Conservation (phyloP, 2,888 invertebrate species). For the Orthosia incerta region DNA sequence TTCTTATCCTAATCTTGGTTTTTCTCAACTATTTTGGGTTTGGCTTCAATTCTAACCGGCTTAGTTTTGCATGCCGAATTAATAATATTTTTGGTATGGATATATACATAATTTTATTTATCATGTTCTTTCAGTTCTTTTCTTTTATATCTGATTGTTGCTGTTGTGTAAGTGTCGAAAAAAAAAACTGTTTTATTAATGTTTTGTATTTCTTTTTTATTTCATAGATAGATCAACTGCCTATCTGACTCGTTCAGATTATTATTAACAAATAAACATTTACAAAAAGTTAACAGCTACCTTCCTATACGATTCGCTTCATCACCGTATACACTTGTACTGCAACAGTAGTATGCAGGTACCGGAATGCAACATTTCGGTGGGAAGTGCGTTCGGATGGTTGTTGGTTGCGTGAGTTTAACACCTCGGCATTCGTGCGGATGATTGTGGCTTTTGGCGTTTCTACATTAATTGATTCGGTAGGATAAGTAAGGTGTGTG, state of each 20-base stretch:
- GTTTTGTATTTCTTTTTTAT: too few relatives aligned
- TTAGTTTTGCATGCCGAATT: background rate
- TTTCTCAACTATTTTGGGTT: background rate
- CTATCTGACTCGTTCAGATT: background rate
- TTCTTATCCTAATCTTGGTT: background rate
- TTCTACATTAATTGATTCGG: slow-evolving; percentile 50
- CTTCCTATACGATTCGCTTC: slow-evolving; percentile 18
- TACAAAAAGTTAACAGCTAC: slow-evolving; percentile 4
- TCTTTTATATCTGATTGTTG: too few relatives aligned
- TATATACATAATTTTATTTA: too few relatives aligned
- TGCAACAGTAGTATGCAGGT: slow-evolving; percentile 29
- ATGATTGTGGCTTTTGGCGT: slow-evolving; percentile 42
- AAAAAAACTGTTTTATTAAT: too few relatives aligned
- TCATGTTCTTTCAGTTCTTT: too few relatives aligned
- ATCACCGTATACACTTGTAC: slow-evolving; percentile 11
- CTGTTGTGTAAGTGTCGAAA: too few relatives aligned
- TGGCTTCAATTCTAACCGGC: too few relatives aligned
- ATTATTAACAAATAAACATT: background rate
- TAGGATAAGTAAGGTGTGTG: slow-evolving; percentile 8
- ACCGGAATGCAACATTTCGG: slow-evolving; percentile 48
- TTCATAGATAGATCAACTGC: too few relatives aligned
- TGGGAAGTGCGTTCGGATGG: slow-evolving; percentile 47
- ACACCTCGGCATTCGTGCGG: slow-evolving; percentile 40
- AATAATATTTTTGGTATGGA: too few relatives aligned
- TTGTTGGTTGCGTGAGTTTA: slow-evolving; percentile 49